Base-by-base conservation (phyloP, 2,113 vertebrate genomes). In the Crotalus helleri region DNA sequence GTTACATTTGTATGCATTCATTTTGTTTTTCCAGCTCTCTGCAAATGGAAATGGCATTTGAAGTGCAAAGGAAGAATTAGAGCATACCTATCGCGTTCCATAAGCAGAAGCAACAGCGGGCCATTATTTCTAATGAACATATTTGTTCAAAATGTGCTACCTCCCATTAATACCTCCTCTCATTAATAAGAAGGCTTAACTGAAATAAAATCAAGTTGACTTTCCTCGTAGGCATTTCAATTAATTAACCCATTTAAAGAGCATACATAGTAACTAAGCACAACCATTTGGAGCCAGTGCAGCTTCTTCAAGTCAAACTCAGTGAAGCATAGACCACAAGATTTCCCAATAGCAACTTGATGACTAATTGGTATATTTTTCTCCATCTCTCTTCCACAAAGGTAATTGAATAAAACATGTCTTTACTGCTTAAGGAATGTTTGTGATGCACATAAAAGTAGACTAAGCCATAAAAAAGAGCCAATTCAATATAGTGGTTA, bases 41-140 rank as follows among this genome's bases (percentile, higher is more conserved):
- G 92, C 59, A 92, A 92, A 88, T 69, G 54, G 3, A 88, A 92
- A 29, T 88, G 87, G 7, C 57, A 64, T 81, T 89, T 89, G 87
- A 92, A 85, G 87, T 55, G 46, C 51, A 92, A 85, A 89, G 53
- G 64, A 81, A n/a, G 19, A 49, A 33, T 46, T 64, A 59, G 7
- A 88, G 69, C 46, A 92, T 44, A 92, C 44, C 74, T 53, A 89
- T 81, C n/a, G 12, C 44, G 55, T 33, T 46, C 33, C 9, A 81
- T 46, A 39, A 81, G 26, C 39, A 92, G 87, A 21, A 81, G 74
- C 74, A 81, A 46, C 23, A 53, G 51, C 29, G 64, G 44, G 61
- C 33, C 85, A 89, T 57, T 81, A 7, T 39, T 53, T 57, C 87
- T 89, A 49, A 85, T 89, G 87, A 89, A 39, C 92, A 58, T 39